Conservation (phyloP, 2,113 vertebrate genomes). For the Platysteira castanea region DNA sequence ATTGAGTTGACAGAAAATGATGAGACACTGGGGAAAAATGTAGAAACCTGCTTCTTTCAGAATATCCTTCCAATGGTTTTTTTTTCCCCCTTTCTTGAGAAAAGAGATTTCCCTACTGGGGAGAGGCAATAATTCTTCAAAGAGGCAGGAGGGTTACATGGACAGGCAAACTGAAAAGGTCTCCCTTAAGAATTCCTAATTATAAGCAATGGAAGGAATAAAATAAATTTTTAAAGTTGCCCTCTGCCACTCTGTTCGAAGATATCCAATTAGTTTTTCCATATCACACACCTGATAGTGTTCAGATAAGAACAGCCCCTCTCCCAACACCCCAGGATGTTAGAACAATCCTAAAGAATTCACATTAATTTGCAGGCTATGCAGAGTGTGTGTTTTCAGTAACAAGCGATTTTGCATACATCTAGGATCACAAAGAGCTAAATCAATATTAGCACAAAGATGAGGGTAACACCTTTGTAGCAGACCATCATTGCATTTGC, state of each 20-base stretch:
- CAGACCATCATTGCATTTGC: neutral
- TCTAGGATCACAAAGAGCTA: neutral
- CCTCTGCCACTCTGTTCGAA: slow-evolving; percentile 36
- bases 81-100: neutral
- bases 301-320: neutral
- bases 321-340: neutral
- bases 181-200: slow-evolving; percentile 48
- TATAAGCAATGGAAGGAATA: slow-evolving; percentile 22
- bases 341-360: neutral
- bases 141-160: neutral
- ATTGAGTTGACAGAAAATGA: neutral
- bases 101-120: neutral
- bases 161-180: slow-evolving; percentile 5
- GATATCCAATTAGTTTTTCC: slow-evolving; percentile 36
- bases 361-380: neutral
- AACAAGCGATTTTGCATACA: neutral
- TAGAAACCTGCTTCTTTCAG: slow-evolving; percentile 3
- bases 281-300: neutral
- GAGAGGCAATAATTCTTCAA: slow-evolving; percentile 15
- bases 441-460: neutral
- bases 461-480: neutral
- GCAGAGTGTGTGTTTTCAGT: neutral
- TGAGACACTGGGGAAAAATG: neutral
- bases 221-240: slow-evolving; percentile 56
- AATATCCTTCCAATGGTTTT: neutral